phyloP scores from a whole-genome alignment of 2,113 vertebrate genomes.

The Callospermophilus lateralis region DNA sequence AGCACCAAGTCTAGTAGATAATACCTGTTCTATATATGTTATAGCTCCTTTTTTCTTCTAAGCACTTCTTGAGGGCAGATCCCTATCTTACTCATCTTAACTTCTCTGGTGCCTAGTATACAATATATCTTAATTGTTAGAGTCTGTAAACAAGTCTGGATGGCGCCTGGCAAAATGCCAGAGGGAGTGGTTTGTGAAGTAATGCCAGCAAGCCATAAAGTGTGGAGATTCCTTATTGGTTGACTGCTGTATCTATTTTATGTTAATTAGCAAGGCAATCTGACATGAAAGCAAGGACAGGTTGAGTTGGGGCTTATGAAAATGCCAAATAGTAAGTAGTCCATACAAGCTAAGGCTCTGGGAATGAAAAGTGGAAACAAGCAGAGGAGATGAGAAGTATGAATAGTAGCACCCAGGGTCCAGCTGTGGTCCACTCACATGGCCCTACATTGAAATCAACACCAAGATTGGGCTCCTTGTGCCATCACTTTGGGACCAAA shows the following conservation, averaged over 20 bases:
- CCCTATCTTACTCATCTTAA: neutral
- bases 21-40: neutral
- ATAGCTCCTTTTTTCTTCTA: neutral
- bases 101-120: neutral
- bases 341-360: neutral
- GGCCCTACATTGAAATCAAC: neutral
- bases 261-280: neutral
- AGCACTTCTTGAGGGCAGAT: neutral
- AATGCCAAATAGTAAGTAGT: neutral
- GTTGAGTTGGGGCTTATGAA: neutral
- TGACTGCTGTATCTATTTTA: too few relatives aligned
- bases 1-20: neutral
- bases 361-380: neutral
- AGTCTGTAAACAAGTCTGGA: too few relatives aligned
- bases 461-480: neutral
- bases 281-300: neutral
- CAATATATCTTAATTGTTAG: neutral
- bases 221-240: too few relatives aligned
- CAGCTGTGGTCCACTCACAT: too few relatives aligned
- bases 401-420: accelerated
- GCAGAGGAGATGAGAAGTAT: neutral
- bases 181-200: too few relatives aligned
- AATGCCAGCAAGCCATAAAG: too few relatives aligned
- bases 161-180: too few relatives aligned
- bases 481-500: neutral